These are phyloP conservation scores for Silurus aristotelis DNA, from an alignment of 2,797 vertebrate species.

Conservation along the genomic window DNA sequence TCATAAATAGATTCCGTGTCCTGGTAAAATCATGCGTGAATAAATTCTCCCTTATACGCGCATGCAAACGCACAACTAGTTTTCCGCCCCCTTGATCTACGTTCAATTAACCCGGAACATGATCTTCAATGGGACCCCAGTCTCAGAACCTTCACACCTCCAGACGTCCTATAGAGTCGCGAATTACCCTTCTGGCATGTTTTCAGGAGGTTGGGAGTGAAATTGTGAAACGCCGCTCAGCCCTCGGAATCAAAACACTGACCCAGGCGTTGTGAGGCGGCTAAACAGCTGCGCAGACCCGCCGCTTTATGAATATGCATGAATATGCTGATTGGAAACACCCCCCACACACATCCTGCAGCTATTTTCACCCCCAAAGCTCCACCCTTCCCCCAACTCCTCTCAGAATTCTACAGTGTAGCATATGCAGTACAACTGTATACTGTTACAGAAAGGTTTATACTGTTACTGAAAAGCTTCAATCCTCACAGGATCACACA, in stretches of 20 bases:
- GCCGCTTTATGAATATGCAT: conserved; percentile 3
- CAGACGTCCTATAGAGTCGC: background rate
- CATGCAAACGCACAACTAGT: background rate
- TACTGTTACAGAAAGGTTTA: background rate
- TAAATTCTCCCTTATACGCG: background rate
- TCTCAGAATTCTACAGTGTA: background rate
- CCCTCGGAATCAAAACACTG: background rate
- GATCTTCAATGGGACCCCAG: background rate
- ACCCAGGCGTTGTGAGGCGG: background rate
- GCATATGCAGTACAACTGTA: background rate
- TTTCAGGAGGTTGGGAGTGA: background rate
- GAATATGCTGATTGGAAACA: conserved; percentile 12
- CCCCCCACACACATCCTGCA: background rate
- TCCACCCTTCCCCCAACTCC: background rate
- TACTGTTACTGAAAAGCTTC: background rate
- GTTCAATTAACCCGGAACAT: background rate
- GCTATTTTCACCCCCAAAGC: background rate
- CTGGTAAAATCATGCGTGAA: background rate
- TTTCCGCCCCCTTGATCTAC: background rate
- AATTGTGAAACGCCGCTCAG: background rate
- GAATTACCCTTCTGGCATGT: background rate
- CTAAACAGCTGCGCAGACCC: background rate
- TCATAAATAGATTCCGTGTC: background rate
- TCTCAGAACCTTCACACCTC: background rate
- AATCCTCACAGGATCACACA: background rate